phyloP scores from a whole-genome alignment of 2,888 invertebrate genomes.

The Trileptium ribeirensis region DNA sequence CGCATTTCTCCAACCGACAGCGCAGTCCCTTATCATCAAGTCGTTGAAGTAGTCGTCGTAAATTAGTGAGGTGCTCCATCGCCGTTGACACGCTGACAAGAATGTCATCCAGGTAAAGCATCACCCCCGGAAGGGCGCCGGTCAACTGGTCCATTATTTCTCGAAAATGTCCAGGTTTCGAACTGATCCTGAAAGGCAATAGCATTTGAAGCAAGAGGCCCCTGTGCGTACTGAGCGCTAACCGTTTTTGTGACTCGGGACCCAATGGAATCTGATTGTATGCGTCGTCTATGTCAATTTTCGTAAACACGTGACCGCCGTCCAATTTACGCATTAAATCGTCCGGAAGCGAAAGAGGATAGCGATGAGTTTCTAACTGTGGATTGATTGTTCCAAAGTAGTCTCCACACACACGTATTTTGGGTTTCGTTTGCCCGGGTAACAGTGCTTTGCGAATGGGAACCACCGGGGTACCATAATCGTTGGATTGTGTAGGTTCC shows the following conservation, averaged over 20 bases:
- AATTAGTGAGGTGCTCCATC: neutral
- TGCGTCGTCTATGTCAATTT: neutral
- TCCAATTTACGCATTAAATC: neutral
- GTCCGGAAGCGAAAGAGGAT: slow-evolving; percentile 2
- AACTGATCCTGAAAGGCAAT: slow-evolving; percentile 21
- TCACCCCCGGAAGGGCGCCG: slow-evolving; percentile 14
- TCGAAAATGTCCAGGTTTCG: slow-evolving; percentile 25
- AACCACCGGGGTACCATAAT: neutral
- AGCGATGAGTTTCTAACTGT: neutral
- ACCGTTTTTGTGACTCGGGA: neutral
- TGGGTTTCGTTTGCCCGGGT: neutral
- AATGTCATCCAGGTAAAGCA: slow-evolving; percentile 25
- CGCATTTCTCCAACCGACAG: slow-evolving; percentile 25
- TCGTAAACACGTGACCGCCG: neutral
- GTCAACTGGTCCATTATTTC: slow-evolving; percentile 28
- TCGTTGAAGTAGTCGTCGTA: neutral
- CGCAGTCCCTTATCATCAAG: slow-evolving; percentile 18
- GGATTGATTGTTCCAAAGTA: neutral
- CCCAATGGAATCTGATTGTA: slow-evolving; percentile 7
- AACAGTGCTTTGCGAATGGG: neutral
- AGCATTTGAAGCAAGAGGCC: slow-evolving; percentile 23
- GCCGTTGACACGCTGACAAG: neutral
- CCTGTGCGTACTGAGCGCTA: slow-evolving; percentile 25
- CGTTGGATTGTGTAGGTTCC: slow-evolving; percentile 7
- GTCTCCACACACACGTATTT: slow-evolving; percentile 14